Evolutionary conservation across 2,797 vertebrate species (phyloP).

Genomic region (Tokudaia tokunoshimensis): DNA sequence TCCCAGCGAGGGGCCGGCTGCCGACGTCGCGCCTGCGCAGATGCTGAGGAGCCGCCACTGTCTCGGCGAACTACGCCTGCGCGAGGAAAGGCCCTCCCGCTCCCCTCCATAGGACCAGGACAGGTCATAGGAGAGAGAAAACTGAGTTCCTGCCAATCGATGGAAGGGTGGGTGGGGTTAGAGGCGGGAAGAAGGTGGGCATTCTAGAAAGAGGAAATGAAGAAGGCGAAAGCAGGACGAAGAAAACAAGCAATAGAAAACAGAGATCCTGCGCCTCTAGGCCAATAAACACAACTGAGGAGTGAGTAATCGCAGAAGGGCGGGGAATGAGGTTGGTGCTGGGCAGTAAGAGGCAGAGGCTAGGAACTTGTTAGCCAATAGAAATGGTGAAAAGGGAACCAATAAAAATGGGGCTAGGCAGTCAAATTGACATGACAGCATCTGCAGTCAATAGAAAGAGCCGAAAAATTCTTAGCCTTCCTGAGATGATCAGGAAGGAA

Average conservation of each 20-base stretch:
- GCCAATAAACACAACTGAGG: slow-evolving; percentile 66
- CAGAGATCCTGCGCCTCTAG: not conserved
- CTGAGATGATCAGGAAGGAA: slow-evolving; percentile 61
- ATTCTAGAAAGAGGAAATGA: slow-evolving; percentile 66
- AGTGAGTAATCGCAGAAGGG: slow-evolving; percentile 39
- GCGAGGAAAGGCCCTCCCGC: slow-evolving; percentile 34
- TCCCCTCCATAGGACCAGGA: slow-evolving; percentile 15
- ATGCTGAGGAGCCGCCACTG: not conserved
- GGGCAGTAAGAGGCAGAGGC: not conserved
- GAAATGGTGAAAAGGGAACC: slow-evolving; percentile 26
- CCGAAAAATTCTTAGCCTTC: slow-evolving; percentile 40
- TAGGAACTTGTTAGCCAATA: not conserved
- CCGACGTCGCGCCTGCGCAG: slow-evolving; percentile 78
- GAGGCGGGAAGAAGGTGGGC: slow-evolving; percentile 10
- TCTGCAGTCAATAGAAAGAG: slow-evolving; percentile 66
- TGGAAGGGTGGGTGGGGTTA: slow-evolving; percentile 4
- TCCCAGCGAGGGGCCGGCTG: slow-evolving; percentile 52
- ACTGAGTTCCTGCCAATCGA: slow-evolving; percentile 75
- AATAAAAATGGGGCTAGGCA: slow-evolving; percentile 24
- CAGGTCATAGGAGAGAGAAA: slow-evolving; percentile 69
- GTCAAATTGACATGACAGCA: slow-evolving; percentile 63
- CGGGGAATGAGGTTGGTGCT: slow-evolving; percentile 40
- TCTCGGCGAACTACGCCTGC: slow-evolving; percentile 73
- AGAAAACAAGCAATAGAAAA: slow-evolving; percentile 60
- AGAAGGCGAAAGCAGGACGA: slow-evolving; percentile 44